These are phyloP conservation scores for Hirtodrosophila histrioides DNA, from an alignment of 2,888 invertebrate genomes.

Conservation along the genomic window DNA sequence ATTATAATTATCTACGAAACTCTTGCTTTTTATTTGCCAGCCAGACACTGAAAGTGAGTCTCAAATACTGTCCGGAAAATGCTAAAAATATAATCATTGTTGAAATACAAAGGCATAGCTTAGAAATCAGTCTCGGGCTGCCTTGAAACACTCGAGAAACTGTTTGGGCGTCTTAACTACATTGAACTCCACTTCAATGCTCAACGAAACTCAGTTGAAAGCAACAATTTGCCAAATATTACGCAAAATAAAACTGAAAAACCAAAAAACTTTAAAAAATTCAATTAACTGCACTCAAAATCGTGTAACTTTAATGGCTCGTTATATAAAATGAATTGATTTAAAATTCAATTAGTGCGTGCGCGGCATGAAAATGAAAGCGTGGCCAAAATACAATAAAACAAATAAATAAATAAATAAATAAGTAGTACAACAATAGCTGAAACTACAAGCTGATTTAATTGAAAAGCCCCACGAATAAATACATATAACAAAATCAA, in stretches of 20 bases:
- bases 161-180: slow-evolving; percentile 30
- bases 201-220: slow-evolving; percentile 25
- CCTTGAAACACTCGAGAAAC: slow-evolving; percentile 25
- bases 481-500: slow-evolving; percentile 34
- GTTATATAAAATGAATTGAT: slow-evolving; percentile 44
- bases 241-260: slow-evolving; percentile 10
- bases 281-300: slow-evolving; percentile 27
- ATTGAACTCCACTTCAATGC: slow-evolving; percentile 32
- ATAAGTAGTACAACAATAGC: slow-evolving; percentile 23
- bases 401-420: slow-evolving; percentile 4
- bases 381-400: slow-evolving; percentile 52
- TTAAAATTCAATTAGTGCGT: slow-evolving; percentile 64
- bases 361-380: slow-evolving; percentile 58
- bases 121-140: slow-evolving; percentile 14
- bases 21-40: too few relatives aligned
- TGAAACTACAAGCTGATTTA: slow-evolving; percentile 23
- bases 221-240: slow-evolving; percentile 39
- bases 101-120: slow-evolving; percentile 4
- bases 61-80: slow-evolving; percentile 13
- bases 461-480: slow-evolving; percentile 33
- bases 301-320: slow-evolving; percentile 20
- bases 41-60: too few relatives aligned
- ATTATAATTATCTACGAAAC: too few relatives aligned
- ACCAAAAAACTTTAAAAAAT: slow-evolving; percentile 17
- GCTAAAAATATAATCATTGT: slow-evolving; percentile 8